Percentiles rank a stretch among this genome's conserved stretches.
These are phyloP conservation scores for Malthinus seriepunctatus DNA, from an alignment of 2,888 invertebrate species.

Conservation along the genomic window DNA sequence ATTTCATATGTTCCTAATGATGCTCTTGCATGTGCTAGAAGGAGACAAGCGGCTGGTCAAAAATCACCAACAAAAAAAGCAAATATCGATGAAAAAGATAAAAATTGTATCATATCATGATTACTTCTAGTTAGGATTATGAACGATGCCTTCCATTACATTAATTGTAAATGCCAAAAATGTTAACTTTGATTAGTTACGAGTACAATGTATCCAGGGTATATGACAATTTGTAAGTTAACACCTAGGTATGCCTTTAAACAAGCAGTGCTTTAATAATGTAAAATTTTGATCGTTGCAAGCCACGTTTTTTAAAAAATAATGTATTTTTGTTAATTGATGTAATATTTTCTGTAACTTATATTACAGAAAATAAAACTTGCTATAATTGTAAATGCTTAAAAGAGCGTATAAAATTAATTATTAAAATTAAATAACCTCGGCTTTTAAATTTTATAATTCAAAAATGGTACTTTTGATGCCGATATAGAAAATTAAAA, in stretches of 20 bases:
- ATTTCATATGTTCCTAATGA: conserved; percentile 94
- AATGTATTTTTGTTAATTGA: conserved; percentile 10
- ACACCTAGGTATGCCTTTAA: conserved; percentile 10
- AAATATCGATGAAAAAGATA: conserved; percentile 64
- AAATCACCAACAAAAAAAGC: conserved; percentile 49
- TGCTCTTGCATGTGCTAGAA: conserved; percentile 79
- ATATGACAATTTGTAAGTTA: conserved; percentile 22
- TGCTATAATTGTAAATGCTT: too few species aligned
- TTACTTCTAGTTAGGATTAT: conserved; percentile 42
- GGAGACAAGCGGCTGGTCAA: conserved; percentile 57
- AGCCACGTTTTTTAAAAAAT: conserved; percentile 8
- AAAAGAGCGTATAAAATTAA: too few species aligned
- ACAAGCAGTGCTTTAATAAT: conserved; percentile 3
- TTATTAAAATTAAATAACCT: too few species aligned
- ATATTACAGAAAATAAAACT: not conserved
- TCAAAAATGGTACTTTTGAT: too few species aligned
- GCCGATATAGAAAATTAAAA: too few species aligned
- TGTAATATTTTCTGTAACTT: conserved; percentile 6
- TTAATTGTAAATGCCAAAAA: conserved; percentile 34
- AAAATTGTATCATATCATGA: conserved; percentile 88
- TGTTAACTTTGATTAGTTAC: conserved; percentile 18
- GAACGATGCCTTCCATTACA: conserved; percentile 35
- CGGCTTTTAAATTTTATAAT: too few species aligned
- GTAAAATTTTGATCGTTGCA: not conserved
- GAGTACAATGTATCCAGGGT: conserved; percentile 28